Base-by-base conservation (phyloP, 1,140 invertebrate species). In the Drosophila pectinifera region DNA sequence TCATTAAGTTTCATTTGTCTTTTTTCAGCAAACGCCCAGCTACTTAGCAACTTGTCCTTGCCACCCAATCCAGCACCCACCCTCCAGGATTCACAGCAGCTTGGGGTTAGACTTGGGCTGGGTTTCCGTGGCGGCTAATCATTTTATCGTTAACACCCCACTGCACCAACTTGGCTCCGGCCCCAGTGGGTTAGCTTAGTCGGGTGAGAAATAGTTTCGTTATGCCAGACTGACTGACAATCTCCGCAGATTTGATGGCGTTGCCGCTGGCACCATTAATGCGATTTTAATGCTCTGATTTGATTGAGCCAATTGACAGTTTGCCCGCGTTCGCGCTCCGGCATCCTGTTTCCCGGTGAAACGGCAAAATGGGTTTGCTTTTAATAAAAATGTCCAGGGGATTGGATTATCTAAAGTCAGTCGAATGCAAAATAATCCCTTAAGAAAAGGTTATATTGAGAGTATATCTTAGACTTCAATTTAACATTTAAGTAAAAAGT, bases 231-330 rank as follows among this genome's bases (percentile, higher is more conserved):
- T 43, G 68, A 69, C 77, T 67, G 69, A 75, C 70, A 80, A 65
- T 62, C 75, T 72, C 54, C 39, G 31, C 36, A 43, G 53, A 74
- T 68, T 46, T 80, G 41, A 45, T 55, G 54, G 48, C 58, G 57
- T 76, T 76, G 57, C 53, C 57, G 48, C 41, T 57, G 69, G 42
- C 59, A 55, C 65, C 74, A 74, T 67, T 83, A 83, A 83, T 78
- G 80, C 75, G 80, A 82, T 83, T 82, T 82, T 78, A 78, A 82
- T 83, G 80, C 80, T 42, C 45, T 82, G 75, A 83, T 83, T 83
- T 70, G 69, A 83, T 83, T 83, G 74, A 75, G 80, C 80, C 80
- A 83, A 83, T 83, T 83, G 80, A 83, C 75, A 83, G 69, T 75
- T 83, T 83, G 63, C 74, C 18, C 34, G 65, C 49, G 31, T 53